Base-by-base conservation (phyloP, 2,888 invertebrate species). In the Leucophenga maculata region DNA sequence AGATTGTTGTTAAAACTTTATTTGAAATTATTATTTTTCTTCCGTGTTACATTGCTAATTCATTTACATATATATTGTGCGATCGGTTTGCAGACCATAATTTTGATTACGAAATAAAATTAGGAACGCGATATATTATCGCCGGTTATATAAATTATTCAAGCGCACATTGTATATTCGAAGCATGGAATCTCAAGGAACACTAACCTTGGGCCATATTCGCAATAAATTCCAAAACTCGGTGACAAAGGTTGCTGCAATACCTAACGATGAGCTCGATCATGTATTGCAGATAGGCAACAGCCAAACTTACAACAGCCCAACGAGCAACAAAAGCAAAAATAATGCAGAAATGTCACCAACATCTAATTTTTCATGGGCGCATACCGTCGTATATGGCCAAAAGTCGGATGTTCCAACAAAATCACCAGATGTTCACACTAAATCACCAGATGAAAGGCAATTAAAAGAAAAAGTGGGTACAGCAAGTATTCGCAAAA, bases 101-200 rank as follows among this genome's bases (percentile, higher is more conserved):
- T 0, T 76, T 81, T 79, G 84, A 87, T 50, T 83, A 84, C 48
- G 75, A 85, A 3, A 57, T 88, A 3, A 77, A 77, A 32, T 69
- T 88, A 55, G 88, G 88, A 8, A 76, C 75, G 3, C 80, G 78
- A 14, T 89, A 88, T 67, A 62, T 78, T 3, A 68, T 86, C 9
- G 84, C 79, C 3, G 87, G 88, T 0, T 78, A 86, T 66, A 87
- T 82, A 54, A 78, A 85, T 50, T 79, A 72, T 55, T 16, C 39
- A 39, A 39, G 39, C 39, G 39, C 6, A 39, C 39, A 31, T 11
- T 70, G 1, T 76, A 84, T 65, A 31, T 85, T 87, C 66, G 77
- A 85, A 75, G 84, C 87, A 88, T 88, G 88, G 78, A 83, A 85
- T 69, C 77, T 88, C 74, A 81, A 60, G 73, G 77, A 74, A 14